Conservation (phyloP, 2,797 vertebrate species). For the Nasua narica region DNA sequence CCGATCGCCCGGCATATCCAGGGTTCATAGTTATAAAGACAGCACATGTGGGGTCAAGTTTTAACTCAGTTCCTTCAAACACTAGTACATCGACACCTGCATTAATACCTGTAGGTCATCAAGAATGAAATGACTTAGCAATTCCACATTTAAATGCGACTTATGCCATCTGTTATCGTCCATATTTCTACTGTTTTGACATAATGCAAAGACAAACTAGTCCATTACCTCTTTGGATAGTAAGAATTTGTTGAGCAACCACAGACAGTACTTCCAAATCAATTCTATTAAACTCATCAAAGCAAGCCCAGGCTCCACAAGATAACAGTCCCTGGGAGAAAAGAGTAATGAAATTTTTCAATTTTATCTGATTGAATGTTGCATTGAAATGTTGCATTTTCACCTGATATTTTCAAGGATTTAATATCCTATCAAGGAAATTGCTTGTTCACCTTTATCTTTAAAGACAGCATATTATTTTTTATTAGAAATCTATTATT, state of each 20-base stretch:
- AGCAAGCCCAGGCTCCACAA: constrained; percentile 95
- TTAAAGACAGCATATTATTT: constrained; percentile 42
- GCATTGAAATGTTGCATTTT: constrained; percentile 51
- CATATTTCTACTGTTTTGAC: neutral
- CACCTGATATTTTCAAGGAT: constrained; percentile 54
- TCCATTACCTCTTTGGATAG: constrained; percentile 92
- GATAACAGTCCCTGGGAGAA: constrained; percentile 90
- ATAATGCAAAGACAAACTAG: constrained; percentile 20
- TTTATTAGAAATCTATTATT: constrained; percentile 62
- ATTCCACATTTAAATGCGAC: neutral
- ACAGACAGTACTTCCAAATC: constrained; percentile 96
- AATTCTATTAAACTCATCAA: constrained; percentile 96
- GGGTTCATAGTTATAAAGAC: constrained; percentile 98
- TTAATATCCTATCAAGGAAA: constrained; percentile 68
- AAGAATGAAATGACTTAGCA: neutral
- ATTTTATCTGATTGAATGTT: constrained; percentile 60
- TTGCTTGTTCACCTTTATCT: constrained; percentile 65
- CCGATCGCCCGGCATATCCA: constrained; percentile 93
- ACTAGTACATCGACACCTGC: constrained; percentile 85
- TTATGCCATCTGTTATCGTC: neutral
- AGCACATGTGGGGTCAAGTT: constrained; percentile 91
- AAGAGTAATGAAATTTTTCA: constrained; percentile 63
- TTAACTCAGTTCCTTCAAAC: constrained; percentile 93
- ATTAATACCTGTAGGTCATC: constrained; percentile 86
- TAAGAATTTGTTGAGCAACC: constrained; percentile 96